phyloP scores from a whole-genome alignment of 2,888 invertebrate genomes.

The Lamellibrachia columna region DNA sequence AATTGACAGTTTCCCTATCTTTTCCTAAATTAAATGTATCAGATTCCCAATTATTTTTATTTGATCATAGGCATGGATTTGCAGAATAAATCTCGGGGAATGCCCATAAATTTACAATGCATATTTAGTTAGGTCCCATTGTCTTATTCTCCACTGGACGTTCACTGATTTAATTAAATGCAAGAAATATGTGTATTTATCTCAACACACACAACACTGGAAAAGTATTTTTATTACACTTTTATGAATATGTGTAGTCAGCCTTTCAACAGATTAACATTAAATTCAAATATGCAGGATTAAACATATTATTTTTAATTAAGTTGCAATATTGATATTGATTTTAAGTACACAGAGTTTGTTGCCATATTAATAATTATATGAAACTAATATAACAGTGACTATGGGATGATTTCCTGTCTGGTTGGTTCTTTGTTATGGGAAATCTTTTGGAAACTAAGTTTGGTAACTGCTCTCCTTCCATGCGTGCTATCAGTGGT shows the following conservation, averaged over 20 bases:
- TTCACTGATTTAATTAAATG: not conserved
- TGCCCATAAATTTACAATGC: not conserved
- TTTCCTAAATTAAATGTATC: not conserved
- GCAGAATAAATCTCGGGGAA: not conserved
- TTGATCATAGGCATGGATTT: not conserved
- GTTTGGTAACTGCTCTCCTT: no score
- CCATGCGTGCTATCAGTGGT: no score
- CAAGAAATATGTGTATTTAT: not conserved
- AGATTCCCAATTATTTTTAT: constrained; percentile 9
- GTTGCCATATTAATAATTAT: not conserved
- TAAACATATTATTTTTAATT: no score
- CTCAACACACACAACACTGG: not conserved
- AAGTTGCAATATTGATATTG: not conserved
- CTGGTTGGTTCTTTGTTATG: not conserved
- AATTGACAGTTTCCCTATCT: not conserved
- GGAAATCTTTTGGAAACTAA: not conserved
- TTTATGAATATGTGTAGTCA: not conserved
- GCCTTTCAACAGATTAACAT: not conserved
- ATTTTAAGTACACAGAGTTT: not conserved
- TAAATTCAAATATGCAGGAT: no score
- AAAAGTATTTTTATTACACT: not conserved
- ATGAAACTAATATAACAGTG: not conserved
- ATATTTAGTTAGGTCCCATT: not conserved
- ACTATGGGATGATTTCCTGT: no score
- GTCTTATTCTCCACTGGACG: not conserved